Conservation (phyloP, 2,797 vertebrate genomes). For the Tiaroga cobitis region DNA sequence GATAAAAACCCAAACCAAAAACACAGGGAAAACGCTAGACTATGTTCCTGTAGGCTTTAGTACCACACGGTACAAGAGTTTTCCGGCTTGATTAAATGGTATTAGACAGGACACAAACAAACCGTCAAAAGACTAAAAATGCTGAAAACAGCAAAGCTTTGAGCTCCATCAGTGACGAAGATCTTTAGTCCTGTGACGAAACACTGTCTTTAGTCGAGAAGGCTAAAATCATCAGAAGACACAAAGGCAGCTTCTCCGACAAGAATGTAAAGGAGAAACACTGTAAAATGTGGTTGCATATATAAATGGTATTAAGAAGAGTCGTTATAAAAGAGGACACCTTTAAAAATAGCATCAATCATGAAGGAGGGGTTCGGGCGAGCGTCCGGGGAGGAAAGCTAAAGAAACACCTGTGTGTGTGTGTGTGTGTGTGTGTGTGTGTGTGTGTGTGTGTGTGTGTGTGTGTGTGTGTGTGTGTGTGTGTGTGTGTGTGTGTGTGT, state of each 20-base stretch:
- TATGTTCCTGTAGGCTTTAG: slow-evolving; percentile 1
- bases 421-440: background rate
- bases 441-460: background rate
- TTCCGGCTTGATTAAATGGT: background rate
- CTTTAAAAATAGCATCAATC: slow-evolving; percentile 31
- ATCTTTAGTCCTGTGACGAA: slow-evolving; percentile 57
- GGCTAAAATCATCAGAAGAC: slow-evolving; percentile 41
- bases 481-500: background rate
- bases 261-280: slow-evolving; percentile 40
- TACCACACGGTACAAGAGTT: background rate
- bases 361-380: slow-evolving; percentile 48
- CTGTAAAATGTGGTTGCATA: slow-evolving; percentile 74
- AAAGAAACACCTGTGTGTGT: background rate
- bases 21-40: too few species aligned
- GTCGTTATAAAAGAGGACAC: slow-evolving; percentile 64
- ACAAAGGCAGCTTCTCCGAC: slow-evolving; percentile 48
- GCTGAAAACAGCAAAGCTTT: slow-evolving; percentile 52
- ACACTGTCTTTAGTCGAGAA: slow-evolving; percentile 69
- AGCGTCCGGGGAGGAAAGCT: slow-evolving; percentile 45
- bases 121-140: slow-evolving; percentile 41
- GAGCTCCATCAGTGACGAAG: slow-evolving; percentile 34
- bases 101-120: slow-evolving; percentile 7
- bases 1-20: background rate
- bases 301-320: slow-evolving; percentile 73
- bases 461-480: background rate